Evolutionary conservation across 2,888 invertebrate genomes (phyloP).

Genomic region (Taphrorychus bicolor): DNA sequence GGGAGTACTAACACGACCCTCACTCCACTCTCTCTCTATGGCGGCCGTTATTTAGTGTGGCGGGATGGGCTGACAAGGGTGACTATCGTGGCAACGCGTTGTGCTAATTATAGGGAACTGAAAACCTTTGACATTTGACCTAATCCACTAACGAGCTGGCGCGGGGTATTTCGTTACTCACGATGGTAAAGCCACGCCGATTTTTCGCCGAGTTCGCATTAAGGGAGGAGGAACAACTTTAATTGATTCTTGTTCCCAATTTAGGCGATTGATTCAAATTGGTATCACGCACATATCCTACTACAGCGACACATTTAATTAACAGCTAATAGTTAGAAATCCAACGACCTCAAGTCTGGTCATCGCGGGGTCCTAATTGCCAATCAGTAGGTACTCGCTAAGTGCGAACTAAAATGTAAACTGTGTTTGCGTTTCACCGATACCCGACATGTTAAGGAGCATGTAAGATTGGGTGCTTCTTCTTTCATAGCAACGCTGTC

Average conservation of each 20-base stretch:
- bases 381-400: background rate
- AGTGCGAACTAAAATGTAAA: too few relatives aligned
- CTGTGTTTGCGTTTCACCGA: too few relatives aligned
- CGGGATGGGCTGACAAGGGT: slow-evolving; percentile 24
- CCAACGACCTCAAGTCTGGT: background rate
- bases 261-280: background rate
- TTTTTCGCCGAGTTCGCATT: background rate
- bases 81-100: slow-evolving; percentile 53
- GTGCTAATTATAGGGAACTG: slow-evolving; percentile 61
- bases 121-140: slow-evolving; percentile 63
- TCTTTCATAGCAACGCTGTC: too few relatives aligned
- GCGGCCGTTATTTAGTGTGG: slow-evolving; percentile 8
- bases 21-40: slow-evolving; percentile 21
- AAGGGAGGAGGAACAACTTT: background rate
- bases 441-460: too few relatives aligned
- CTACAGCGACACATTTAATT: too few relatives aligned
- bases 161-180: slow-evolving; percentile 56
- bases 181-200: too few relatives aligned
- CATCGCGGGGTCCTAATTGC: background rate
- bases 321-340: background rate
- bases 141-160: slow-evolving; percentile 58
- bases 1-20: too few relatives aligned
- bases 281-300: background rate
- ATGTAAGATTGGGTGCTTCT: background rate
- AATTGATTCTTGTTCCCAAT: background rate